These are phyloP conservation scores for Odocoileus hemionus DNA, from an alignment of 2,113 vertebrate genomes.

Conservation along the genomic window DNA sequence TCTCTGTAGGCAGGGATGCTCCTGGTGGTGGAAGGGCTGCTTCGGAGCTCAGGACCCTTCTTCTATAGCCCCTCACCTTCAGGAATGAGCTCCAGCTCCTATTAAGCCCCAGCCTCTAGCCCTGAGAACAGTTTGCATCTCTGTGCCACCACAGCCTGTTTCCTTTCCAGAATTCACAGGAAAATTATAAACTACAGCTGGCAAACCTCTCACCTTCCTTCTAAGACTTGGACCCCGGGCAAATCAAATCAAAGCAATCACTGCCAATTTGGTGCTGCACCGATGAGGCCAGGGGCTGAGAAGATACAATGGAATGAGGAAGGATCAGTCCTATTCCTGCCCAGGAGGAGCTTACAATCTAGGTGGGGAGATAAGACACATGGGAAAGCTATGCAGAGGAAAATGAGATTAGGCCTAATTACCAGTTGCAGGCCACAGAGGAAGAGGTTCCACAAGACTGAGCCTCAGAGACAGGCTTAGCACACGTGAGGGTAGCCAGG, in stretches of 20 bases:
- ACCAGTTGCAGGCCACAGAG: not conserved
- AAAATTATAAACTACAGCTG: conserved; percentile 5
- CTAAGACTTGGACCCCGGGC: not conserved
- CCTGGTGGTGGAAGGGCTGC: not conserved
- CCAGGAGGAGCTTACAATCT: not conserved
- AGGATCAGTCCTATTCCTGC: not conserved
- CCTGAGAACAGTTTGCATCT: not conserved
- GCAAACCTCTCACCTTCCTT: not conserved
- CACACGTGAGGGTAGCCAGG: not conserved
- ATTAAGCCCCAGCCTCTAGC: not conserved
- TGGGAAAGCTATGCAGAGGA: not conserved
- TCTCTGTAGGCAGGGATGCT: not conserved
- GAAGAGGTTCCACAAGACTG: conserved; percentile 26
- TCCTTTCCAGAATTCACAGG: conserved; percentile 21
- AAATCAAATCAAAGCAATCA: not conserved
- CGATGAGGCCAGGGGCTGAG: not conserved
- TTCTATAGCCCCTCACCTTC: not conserved
- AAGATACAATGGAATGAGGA: not conserved
- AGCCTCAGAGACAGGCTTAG: not conserved
- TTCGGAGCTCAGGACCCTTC: not conserved
- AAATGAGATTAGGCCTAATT: not conserved
- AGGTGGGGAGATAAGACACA: not conserved
- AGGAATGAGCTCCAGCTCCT: not conserved
- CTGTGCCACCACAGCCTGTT: not conserved
- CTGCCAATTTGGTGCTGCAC: not conserved